These are phyloP conservation scores for Dorcus parallelipipedus DNA, from an alignment of 2,888 invertebrate species.

Conservation along the genomic window DNA sequence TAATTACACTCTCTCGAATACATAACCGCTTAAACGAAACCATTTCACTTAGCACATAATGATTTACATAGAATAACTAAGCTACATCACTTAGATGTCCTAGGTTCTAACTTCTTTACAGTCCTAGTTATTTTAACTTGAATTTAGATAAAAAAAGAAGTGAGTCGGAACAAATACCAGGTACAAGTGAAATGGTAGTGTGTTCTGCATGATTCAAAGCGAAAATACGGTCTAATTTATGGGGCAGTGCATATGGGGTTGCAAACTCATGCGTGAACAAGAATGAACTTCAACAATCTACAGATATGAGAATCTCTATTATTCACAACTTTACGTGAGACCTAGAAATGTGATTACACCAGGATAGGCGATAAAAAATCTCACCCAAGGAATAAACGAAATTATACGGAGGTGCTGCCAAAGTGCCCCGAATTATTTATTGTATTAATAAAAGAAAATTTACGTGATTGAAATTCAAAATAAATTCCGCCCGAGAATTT, in stretches of 20 bases:
- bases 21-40: too few species aligned
- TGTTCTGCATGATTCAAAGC: conserved; percentile 23
- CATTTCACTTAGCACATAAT: too few species aligned
- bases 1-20: too few species aligned
- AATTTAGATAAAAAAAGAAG: too few species aligned
- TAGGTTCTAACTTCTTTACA: too few species aligned
- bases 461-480: too few species aligned
- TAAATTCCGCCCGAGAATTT: too few species aligned
- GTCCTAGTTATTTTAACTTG: too few species aligned
- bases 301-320: conserved; percentile 33
- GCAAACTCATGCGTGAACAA: conserved; percentile 28
- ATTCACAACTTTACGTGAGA: conserved; percentile 25
- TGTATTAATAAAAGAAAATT: conserved; percentile 4
- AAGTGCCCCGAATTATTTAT: conserved; percentile 16
- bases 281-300: conserved; percentile 30
- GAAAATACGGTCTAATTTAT: conserved; percentile 22
- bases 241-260: conserved; percentile 25
- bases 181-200: conserved; percentile 20
- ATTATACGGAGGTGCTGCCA: neutral
- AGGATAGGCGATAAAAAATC: too few species aligned
- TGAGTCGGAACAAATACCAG: conserved; percentile 1
- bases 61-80: too few species aligned
- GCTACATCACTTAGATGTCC: too few species aligned
- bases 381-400: too few species aligned
- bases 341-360: conserved; percentile 18